These are phyloP conservation scores for Myoxocephalus aenaeus DNA, from an alignment of 2,797 vertebrate genomes.

Conservation along the genomic window DNA sequence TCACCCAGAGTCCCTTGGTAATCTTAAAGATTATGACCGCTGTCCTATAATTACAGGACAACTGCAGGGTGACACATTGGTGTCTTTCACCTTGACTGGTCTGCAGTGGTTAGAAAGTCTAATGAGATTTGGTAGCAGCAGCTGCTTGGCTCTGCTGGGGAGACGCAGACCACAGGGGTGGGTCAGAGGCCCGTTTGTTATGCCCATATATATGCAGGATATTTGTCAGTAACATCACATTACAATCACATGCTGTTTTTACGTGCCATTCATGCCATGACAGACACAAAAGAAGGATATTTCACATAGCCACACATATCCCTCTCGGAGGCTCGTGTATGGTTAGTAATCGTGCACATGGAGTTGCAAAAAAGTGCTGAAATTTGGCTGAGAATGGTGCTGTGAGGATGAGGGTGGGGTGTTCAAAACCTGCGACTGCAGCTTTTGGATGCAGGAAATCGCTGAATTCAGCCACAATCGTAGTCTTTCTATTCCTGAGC, in stretches of 20 bases:
- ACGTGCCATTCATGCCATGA: constrained; percentile 16
- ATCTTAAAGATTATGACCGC: constrained; percentile 14
- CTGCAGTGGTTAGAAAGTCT: constrained; percentile 58
- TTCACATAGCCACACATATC: background rate
- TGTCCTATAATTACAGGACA: constrained; percentile 42
- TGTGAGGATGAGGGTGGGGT: constrained; percentile 8
- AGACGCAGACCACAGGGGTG: constrained; percentile 27
- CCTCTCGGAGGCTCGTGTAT: background rate
- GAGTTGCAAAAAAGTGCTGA: constrained; percentile 3
- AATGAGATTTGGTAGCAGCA: constrained; percentile 55
- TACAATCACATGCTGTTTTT: constrained; percentile 4
- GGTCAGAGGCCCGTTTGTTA: constrained; percentile 37
- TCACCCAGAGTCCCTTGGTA: constrained; percentile 6
- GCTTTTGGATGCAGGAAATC: constrained; percentile 14
- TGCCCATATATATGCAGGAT: background rate
- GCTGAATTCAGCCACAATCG: constrained; percentile 36
- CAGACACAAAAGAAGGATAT: background rate
- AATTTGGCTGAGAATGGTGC: constrained; percentile 26
- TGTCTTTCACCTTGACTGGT: constrained; percentile 52
- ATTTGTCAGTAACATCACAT: constrained; percentile 19
- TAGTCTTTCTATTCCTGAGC: background rate
- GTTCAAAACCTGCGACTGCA: constrained; percentile 21
- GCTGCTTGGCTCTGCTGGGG: constrained; percentile 39
- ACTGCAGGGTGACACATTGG: constrained; percentile 42
- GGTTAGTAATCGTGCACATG: background rate